These are phyloP conservation scores for Donacobius atricapilla DNA, from an alignment of 2,113 vertebrate genomes.

Conservation along the genomic window DNA sequence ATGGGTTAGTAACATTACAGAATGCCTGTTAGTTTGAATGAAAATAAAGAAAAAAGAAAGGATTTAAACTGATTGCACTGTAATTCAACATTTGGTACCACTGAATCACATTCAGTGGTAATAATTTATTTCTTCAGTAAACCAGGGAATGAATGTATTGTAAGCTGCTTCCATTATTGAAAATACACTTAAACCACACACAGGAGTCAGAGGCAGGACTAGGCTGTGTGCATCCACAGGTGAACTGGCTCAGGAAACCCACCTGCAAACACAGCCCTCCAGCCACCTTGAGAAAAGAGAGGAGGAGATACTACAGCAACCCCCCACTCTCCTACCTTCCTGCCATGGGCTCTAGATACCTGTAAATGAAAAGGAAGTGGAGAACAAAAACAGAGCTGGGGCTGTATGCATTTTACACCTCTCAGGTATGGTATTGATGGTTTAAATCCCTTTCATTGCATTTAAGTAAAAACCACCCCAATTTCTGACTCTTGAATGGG, in stretches of 20 bases:
- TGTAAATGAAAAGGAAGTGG: not conserved
- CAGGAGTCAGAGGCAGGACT: not conserved
- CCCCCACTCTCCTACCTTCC: not conserved
- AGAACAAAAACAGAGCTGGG: not conserved
- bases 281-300: not conserved
- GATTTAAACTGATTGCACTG: not conserved
- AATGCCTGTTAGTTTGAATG: not conserved
- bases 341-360: not conserved
- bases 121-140: not conserved
- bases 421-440: not conserved
- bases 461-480: not conserved
- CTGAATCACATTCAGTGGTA: not conserved
- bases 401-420: not conserved
- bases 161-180: not conserved
- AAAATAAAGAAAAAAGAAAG: not conserved
- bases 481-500: not conserved
- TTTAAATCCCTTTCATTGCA: not conserved
- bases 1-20: not conserved
- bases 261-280: not conserved
- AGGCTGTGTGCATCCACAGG: not conserved
- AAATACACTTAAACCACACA: not conserved
- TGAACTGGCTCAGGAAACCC: not conserved
- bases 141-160: not conserved
- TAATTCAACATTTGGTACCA: not conserved
- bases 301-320: not conserved